A percentile compares a stretch with the other conserved stretches of the same genome.
These are phyloP conservation scores for Vultur gryphus DNA, from an alignment of 2,797 vertebrate genomes.

Conservation along the genomic window DNA sequence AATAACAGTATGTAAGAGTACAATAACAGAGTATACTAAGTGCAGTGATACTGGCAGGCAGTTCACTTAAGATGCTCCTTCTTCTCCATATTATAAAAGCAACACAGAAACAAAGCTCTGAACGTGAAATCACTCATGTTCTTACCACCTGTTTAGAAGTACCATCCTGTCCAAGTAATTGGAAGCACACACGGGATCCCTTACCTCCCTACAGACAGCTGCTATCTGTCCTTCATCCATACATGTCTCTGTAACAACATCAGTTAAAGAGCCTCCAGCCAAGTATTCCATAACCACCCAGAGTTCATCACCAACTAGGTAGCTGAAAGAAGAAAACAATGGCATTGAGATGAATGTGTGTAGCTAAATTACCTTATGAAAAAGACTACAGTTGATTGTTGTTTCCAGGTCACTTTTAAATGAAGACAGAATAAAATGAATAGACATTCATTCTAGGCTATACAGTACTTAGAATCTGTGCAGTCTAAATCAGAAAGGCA, in stretches of 20 bases:
- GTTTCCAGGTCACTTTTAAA: neutral
- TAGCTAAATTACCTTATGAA: neutral
- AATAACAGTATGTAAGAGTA: neutral
- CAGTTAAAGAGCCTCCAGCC: conserved; percentile 94
- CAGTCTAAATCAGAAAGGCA: neutral
- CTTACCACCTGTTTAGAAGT: neutral
- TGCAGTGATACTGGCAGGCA: neutral
- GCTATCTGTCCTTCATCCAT: conserved; percentile 99
- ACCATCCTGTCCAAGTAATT: neutral
- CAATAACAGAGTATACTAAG: neutral
- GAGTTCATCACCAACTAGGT: conserved; percentile 95
- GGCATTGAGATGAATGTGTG: neutral
- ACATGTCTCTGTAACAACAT: conserved; percentile 97
- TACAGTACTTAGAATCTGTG: neutral
- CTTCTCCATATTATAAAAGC: neutral
- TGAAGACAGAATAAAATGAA: neutral
- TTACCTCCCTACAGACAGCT: conserved; percentile 97
- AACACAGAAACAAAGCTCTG: neutral
- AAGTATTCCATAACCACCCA: conserved; percentile 99
- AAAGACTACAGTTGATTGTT: neutral
- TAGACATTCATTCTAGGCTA: neutral
- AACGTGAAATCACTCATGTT: neutral
- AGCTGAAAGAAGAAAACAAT: conserved; percentile 74
- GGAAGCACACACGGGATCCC: neutral
- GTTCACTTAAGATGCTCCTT: neutral